Evolutionary conservation across 1,140 invertebrate species (phyloP).

Genomic region (Diploscapter pachys): DNA sequence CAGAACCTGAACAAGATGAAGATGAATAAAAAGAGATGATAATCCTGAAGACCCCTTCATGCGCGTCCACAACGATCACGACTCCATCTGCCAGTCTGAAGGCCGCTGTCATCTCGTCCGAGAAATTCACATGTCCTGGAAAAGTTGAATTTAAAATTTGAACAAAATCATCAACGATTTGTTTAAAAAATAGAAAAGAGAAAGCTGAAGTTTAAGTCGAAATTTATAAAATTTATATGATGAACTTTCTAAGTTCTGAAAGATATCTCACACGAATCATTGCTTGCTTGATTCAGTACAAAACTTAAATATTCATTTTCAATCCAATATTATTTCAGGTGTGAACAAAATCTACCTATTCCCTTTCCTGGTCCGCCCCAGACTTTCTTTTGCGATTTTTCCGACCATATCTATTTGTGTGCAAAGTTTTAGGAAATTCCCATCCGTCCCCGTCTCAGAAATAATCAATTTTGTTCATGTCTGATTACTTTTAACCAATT

Average conservation of each 20-base stretch:
- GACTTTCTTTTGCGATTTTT: too few species aligned
- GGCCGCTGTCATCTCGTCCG: conserved; percentile 95
- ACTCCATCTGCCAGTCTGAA: conserved; percentile 92
- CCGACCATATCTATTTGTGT: too few species aligned
- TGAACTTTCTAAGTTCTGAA: too few species aligned
- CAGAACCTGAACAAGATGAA: conserved; percentile 42
- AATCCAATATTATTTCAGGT: background rate
- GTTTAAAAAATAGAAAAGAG: too few species aligned
- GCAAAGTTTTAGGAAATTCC: too few species aligned
- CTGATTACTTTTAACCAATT: background rate
- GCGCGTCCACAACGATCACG: conserved; percentile 94
- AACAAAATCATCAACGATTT: background rate
- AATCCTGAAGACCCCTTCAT: conserved; percentile 74
- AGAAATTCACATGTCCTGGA: conserved; percentile 90
- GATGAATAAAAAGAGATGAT: background rate
- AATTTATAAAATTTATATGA: too few species aligned
- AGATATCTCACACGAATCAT: too few species aligned
- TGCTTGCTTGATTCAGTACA: too few species aligned
- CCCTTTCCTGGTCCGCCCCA: too few species aligned
- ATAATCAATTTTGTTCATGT: background rate
- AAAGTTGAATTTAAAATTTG: conserved; percentile 6
- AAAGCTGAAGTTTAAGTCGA: too few species aligned
- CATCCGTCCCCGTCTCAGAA: background rate
- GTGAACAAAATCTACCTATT: too few species aligned
- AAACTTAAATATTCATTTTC: too few species aligned